A percentile compares a stretch with the other conserved stretches of the same genome.
Evolutionary conservation across 2,888 invertebrate species (phyloP).

Genomic region (Ennomos erosarius): DNA sequence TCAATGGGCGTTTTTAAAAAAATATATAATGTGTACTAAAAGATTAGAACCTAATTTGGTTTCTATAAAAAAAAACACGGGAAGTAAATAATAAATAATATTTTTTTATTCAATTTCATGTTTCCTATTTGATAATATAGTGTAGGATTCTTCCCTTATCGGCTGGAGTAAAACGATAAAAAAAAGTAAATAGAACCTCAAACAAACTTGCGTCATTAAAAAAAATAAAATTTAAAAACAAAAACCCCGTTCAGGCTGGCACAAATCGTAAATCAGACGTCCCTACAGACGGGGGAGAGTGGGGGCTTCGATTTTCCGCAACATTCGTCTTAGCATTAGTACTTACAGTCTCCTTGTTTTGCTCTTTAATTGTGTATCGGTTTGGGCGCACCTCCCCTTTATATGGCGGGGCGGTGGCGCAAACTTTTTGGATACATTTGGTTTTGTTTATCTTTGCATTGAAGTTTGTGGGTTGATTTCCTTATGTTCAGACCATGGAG

Average conservation of each 20-base stretch:
- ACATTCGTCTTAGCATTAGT: constrained; percentile 84
- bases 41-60: too few relatives aligned
- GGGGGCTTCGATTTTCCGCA: constrained; percentile 82
- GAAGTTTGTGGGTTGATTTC: constrained; percentile 6
- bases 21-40: too few relatives aligned
- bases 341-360: constrained; percentile 78
- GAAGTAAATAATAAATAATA: too few relatives aligned
- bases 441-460: constrained; percentile 18
- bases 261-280: constrained; percentile 79
- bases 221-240: constrained; percentile 55
- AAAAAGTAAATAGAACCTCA: constrained; percentile 21
- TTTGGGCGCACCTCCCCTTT: constrained; percentile 57
- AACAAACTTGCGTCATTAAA: constrained; percentile 52
- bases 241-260: constrained; percentile 59
- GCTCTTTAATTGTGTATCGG: constrained; percentile 83
- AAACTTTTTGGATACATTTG: constrained; percentile 37
- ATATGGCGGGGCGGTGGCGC: constrained; percentile 15
- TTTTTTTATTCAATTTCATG: too few relatives aligned
- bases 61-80: too few relatives aligned
- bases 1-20: too few relatives aligned
- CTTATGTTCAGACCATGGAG: too few relatives aligned
- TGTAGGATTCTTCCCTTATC: too few relatives aligned
- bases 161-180: not conserved
- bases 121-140: too few relatives aligned
- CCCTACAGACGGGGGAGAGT: constrained; percentile 62